phyloP scores from a whole-genome alignment of 2,888 invertebrate genomes.

The Coecobrya sp. region DNA sequence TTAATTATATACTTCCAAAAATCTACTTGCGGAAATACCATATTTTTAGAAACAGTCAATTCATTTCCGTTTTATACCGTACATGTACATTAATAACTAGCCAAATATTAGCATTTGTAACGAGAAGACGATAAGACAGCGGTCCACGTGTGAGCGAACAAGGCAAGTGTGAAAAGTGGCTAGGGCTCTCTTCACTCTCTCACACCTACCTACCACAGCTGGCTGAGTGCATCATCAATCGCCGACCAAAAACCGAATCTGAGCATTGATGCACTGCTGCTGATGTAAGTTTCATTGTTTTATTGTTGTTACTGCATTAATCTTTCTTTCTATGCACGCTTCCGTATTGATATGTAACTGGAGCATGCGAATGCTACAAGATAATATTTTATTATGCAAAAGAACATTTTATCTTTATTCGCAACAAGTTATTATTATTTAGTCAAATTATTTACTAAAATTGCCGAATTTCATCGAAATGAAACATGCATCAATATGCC shows the following conservation, averaged over 20 bases:
- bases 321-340: slow-evolving; percentile 44
- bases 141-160: slow-evolving; percentile 67
- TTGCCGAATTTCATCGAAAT: slow-evolving; percentile 42
- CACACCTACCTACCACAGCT: slow-evolving; percentile 19
- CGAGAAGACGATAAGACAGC: slow-evolving; percentile 22
- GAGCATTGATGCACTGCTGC: slow-evolving; percentile 59
- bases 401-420: slow-evolving; percentile 12
- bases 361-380: slow-evolving; percentile 1
- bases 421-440: slow-evolving; percentile 41
- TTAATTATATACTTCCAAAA: too few species aligned
- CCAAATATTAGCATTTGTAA: slow-evolving; percentile 3
- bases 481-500: background rate
- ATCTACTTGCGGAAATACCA: too few species aligned
- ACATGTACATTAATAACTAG: background rate
- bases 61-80: slow-evolving; percentile 3
- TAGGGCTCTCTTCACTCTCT: background rate
- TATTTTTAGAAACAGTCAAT: background rate
- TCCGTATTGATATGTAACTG: slow-evolving; percentile 55
- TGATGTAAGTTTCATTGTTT: slow-evolving; percentile 77
- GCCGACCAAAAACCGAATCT: background rate
- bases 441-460: slow-evolving; percentile 59
- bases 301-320: slow-evolving; percentile 51
- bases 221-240: slow-evolving; percentile 30
- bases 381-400: background rate
- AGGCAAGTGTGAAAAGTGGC: slow-evolving; percentile 53